Base-by-base conservation (phyloP, 2,113 vertebrate genomes). In the Chunga burmeisteri region DNA sequence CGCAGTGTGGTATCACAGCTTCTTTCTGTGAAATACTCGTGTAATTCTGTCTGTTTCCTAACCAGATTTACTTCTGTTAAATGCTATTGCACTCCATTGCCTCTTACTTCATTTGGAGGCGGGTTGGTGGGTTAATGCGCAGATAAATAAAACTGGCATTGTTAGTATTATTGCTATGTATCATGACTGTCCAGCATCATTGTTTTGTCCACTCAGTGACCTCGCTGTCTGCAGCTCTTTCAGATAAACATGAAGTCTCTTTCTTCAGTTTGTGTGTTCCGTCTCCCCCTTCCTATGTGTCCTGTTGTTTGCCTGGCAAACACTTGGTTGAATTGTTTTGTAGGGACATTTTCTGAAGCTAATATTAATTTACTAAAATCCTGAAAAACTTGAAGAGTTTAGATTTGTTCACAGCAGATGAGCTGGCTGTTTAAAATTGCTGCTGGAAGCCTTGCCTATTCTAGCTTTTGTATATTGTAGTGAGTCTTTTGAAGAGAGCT, bases 1-100 rank as follows among this genome's bases (percentile, higher is more conserved):
- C 6, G 0, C 17, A 34, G 0, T 26, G 2, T 8, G 36, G 6
- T 18, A 5, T 68, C 30, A 7, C 15, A 47, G 26, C n/a, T 79
- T 11, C n/a, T 53, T 72, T 55, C 65, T 81, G 47, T 59, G 32
- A 29, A 32, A 20, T 47, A 23, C 40, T 74, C 1, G 1, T 14
- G 27, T 26, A 26, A 11, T 62, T 89, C 32, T 55, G 38, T 11
- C 46, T 27, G 56, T 56, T 82, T 58, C 16, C 46, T 65, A 25
- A 29, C 34, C 77, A 53, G 81, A 20, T 47, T 71, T 55, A 81
- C 44, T 63, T 93, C 81, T 87, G 20, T 63, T 73, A 36, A 63
- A 29, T 17, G 18, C 38, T 63, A 1, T 14, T 82, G 46, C 17
- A 6, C 10, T 82, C 30, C 38, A 50, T 30, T n/a, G 38, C 50